Evolutionary conservation across 2,797 vertebrate genomes (phyloP).

Genomic region (Sebastes baramenuke): DNA sequence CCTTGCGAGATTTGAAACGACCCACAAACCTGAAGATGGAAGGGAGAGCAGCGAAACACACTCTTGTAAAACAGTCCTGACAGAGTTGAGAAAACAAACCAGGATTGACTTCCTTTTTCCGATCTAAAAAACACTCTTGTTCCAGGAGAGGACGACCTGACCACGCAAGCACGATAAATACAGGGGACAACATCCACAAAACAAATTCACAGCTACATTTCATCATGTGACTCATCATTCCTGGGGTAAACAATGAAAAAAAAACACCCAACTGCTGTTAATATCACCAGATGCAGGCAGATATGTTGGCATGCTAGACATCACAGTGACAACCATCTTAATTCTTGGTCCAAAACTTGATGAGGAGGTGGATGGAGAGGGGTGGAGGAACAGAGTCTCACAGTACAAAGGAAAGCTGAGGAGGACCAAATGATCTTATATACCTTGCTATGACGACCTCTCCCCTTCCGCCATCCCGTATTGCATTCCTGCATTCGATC

Average conservation of each 20-base stretch:
- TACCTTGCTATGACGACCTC: constrained; percentile 82
- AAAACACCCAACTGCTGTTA: constrained; percentile 37
- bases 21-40: constrained; percentile 90
- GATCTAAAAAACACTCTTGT: constrained; percentile 36
- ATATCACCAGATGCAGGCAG: constrained; percentile 64
- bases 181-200: constrained; percentile 44
- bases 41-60: constrained; percentile 42
- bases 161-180: constrained; percentile 27
- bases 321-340: constrained; percentile 62
- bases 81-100: constrained; percentile 30
- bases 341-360: constrained; percentile 70
- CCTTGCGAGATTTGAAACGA: constrained; percentile 97
- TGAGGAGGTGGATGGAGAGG: constrained; percentile 72
- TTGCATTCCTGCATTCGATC: constrained; percentile 83
- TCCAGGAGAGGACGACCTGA: constrained; percentile 46
- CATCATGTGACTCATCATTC: constrained; percentile 40
- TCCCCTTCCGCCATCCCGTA: constrained; percentile 80
- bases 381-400: constrained; percentile 73
- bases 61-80: constrained; percentile 59
- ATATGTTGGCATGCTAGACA: constrained; percentile 69
- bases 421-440: constrained; percentile 77
- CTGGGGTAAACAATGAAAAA: constrained; percentile 28
- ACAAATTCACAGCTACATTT: constrained; percentile 52
- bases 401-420: constrained; percentile 76
- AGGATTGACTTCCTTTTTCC: constrained; percentile 33